A percentile compares a stretch with the other conserved stretches of the same genome.
Conservation (phyloP, 2,888 invertebrate species). For the Phyllotreta cruciferae region DNA sequence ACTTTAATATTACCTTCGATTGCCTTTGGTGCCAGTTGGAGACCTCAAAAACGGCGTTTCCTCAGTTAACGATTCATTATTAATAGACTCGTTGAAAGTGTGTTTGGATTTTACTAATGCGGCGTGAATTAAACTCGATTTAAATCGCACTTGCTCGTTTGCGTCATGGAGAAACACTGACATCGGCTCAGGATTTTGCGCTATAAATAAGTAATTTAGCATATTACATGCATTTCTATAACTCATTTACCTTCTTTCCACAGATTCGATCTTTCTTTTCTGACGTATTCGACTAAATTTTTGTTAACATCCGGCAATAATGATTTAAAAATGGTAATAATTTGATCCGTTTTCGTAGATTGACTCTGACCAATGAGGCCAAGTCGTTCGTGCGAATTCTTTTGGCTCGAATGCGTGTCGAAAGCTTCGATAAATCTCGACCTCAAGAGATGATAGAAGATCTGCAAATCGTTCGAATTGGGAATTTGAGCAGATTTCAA, state of each 20-base stretch:
- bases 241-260: constrained; percentile 49
- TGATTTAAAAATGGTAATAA: constrained; percentile 49
- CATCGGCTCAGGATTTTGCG: constrained; percentile 65
- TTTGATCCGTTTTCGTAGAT: constrained; percentile 46
- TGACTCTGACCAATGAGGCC: constrained; percentile 52
- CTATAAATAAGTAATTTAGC: constrained; percentile 54
- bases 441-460: constrained; percentile 74
- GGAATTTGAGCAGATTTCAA: constrained; percentile 64
- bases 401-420: constrained; percentile 58
- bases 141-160: constrained; percentile 56
- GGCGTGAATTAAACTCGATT: constrained; percentile 61
- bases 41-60: constrained; percentile 70
- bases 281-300: constrained; percentile 50
- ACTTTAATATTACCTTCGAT: not conserved
- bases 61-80: constrained; percentile 58
- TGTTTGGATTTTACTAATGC: constrained; percentile 62
- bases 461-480: constrained; percentile 70
- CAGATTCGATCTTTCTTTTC: constrained; percentile 47
- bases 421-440: constrained; percentile 67
- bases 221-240: not conserved
- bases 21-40: constrained; percentile 55
- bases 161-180: constrained; percentile 64
- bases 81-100: constrained; percentile 59
- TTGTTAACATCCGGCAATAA: constrained; percentile 52
- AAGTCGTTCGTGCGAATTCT: constrained; percentile 43